These are phyloP conservation scores for Phortica magna DNA, from an alignment of 2,888 invertebrate genomes.

Conservation along the genomic window DNA sequence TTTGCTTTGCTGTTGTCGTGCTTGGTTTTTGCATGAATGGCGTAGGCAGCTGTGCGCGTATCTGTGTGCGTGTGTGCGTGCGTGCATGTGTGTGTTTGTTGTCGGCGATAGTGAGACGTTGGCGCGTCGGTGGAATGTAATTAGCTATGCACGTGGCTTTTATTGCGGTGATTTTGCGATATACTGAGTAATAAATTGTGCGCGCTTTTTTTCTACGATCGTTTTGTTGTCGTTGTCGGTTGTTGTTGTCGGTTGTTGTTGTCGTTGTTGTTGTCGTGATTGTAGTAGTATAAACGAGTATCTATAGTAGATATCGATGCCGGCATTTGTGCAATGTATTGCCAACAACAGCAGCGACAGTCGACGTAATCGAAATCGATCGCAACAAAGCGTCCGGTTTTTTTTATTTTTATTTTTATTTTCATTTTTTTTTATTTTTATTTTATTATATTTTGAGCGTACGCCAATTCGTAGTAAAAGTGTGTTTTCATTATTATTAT, in stretches of 20 bases:
- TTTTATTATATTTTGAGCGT: not conserved
- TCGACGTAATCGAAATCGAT: not conserved
- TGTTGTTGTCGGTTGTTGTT: not conserved
- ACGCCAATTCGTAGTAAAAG: not conserved
- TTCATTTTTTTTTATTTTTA: not conserved
- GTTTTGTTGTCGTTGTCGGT: not conserved
- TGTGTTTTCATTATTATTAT: not conserved
- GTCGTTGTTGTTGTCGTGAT: not conserved
- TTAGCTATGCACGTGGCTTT: slow-evolving; percentile 32
- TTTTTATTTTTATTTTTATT: not conserved
- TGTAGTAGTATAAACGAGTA: not conserved
- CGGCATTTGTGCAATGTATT: not conserved
- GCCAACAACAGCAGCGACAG: not conserved
- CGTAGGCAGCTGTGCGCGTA: too few species aligned
- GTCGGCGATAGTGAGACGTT: not conserved
- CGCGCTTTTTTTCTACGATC: slow-evolving; percentile 7
- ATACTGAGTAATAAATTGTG: not conserved
- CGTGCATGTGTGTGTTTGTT: not conserved
- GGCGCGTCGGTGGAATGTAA: slow-evolving; percentile 7
- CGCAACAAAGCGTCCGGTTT: not conserved
- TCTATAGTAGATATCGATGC: not conserved
- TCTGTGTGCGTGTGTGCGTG: too few species aligned
- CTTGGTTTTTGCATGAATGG: not conserved
- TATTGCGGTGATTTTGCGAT: slow-evolving; percentile 29
- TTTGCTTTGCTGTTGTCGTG: slow-evolving; percentile 2